phyloP scores from a whole-genome alignment of 2,797 vertebrate genomes.

The Kryptolebias ocellatus region DNA sequence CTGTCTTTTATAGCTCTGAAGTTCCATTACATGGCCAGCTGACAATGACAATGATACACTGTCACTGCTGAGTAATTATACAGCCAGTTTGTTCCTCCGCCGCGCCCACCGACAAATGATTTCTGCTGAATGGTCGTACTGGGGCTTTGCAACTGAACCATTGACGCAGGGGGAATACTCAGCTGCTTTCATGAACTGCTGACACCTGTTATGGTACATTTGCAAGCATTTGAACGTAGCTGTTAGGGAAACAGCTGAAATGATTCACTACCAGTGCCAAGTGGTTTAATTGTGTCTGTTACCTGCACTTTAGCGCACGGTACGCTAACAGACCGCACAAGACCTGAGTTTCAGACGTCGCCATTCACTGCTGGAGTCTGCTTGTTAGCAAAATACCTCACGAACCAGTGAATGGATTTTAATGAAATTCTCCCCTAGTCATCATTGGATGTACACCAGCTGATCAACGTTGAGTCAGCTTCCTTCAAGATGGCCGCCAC shows the following conservation, averaged over 20 bases:
- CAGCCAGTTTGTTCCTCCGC: slow-evolving; percentile 35
- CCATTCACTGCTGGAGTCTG: too few species aligned
- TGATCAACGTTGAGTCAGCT: too few species aligned
- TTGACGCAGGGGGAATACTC: slow-evolving; percentile 1
- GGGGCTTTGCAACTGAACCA: slow-evolving; percentile 18
- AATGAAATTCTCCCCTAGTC: too few species aligned
- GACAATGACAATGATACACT: slow-evolving; percentile 68
- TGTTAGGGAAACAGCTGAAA: slow-evolving; percentile 1
- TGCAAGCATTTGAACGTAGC: neutral
- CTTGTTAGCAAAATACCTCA: too few species aligned
- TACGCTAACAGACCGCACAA: too few species aligned
- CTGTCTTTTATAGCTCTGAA: slow-evolving; percentile 65
- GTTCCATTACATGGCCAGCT: slow-evolving; percentile 62
- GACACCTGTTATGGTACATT: slow-evolving; percentile 3
- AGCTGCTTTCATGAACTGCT: slow-evolving; percentile 5
- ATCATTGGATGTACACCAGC: too few species aligned
- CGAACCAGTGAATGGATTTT: too few species aligned
- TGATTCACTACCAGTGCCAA: too few species aligned
- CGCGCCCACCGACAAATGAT: slow-evolving; percentile 39
- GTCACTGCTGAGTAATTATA: slow-evolving; percentile 63
- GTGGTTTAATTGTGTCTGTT: too few species aligned
- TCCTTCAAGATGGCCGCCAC: too few species aligned
- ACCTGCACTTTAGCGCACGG: too few species aligned
- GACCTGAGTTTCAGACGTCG: too few species aligned
- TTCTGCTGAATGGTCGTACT: slow-evolving; percentile 14